These are phyloP conservation scores for Cyaniris semiargus DNA, from an alignment of 2,888 invertebrate genomes.

Conservation along the genomic window DNA sequence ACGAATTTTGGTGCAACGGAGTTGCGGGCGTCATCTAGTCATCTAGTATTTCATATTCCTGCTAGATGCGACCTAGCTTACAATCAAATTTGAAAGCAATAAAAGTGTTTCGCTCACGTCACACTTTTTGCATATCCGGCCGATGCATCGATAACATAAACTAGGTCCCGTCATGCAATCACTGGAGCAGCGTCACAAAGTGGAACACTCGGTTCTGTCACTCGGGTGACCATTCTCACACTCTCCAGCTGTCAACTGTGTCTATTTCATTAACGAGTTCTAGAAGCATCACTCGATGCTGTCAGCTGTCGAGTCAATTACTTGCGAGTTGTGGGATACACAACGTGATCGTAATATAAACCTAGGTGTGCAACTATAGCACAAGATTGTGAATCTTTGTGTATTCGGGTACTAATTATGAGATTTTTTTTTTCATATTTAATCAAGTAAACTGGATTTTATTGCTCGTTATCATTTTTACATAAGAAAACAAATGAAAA, in stretches of 20 bases:
- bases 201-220: constrained; percentile 68
- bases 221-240: constrained; percentile 46
- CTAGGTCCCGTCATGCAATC: constrained; percentile 67
- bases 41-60: not conserved
- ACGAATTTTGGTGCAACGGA: no score
- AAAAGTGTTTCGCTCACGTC: not conserved
- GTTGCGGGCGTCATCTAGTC: no score
- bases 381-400: no score
- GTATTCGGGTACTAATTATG: no score
- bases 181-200: constrained; percentile 67
- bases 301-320: not conserved
- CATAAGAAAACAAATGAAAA: no score
- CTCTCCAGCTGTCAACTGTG: not conserved
- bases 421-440: no score
- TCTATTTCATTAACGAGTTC: not conserved
- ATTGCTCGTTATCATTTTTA: no score
- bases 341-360: no score
- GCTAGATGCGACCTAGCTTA: not conserved
- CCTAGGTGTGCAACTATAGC: no score
- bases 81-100: not conserved
- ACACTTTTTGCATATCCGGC: constrained; percentile 20
- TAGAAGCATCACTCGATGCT: not conserved
- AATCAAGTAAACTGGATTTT: no score
- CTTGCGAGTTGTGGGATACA: no score
- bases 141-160: constrained; percentile 50